Conservation (phyloP, 2,113 vertebrate species). For the Tragulus kanchil region DNA sequence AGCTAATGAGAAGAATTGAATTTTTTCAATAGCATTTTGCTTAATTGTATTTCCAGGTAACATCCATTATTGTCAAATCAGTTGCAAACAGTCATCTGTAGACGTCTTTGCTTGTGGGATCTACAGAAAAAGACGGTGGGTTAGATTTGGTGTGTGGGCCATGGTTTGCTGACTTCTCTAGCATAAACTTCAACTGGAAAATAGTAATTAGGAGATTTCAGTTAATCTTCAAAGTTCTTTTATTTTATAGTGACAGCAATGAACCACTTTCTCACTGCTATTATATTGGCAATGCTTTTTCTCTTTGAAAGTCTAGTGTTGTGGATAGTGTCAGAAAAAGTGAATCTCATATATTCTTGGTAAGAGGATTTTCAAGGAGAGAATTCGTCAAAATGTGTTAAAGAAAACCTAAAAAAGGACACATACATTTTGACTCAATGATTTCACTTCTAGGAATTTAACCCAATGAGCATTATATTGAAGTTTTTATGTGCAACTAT, state of each 20-base stretch:
- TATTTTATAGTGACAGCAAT: background rate
- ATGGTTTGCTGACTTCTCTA: background rate
- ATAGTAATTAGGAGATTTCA: constrained; percentile 32
- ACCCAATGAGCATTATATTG: background rate
- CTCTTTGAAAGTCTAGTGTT: background rate
- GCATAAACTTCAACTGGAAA: constrained; percentile 36
- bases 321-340: constrained; percentile 10
- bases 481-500: background rate
- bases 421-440: background rate
- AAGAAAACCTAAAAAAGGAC: background rate
- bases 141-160: background rate
- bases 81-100: constrained; percentile 4
- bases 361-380: constrained; percentile 2
- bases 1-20: constrained; percentile 38
- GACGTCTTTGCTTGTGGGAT: background rate
- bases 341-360: background rate
- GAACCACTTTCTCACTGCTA: background rate
- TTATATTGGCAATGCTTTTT: background rate
- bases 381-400: constrained; percentile 14
- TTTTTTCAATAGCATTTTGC: constrained; percentile 12
- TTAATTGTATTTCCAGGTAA: constrained; percentile 49
- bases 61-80: background rate
- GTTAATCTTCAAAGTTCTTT: background rate
- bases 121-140: background rate
- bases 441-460: constrained; percentile 49